Percentiles rank a stretch among this genome's conserved stretches.
phyloP scores from a whole-genome alignment of 1,140 invertebrate genomes.

The Aphaenogaster rudis region DNA sequence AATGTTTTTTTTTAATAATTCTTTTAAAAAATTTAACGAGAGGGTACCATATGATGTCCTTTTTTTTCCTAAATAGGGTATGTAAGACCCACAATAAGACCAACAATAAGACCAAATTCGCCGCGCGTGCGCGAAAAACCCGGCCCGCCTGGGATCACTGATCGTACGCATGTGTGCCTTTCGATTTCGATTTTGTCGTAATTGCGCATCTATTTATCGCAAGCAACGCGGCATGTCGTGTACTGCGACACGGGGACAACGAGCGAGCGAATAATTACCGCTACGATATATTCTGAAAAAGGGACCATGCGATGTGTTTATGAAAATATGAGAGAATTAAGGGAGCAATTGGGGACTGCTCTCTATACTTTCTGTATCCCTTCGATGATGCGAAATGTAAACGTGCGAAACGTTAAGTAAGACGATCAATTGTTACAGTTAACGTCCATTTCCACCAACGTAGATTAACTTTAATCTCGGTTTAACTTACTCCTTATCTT shows the following conservation, averaged over 20 bases:
- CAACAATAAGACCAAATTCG: not conserved
- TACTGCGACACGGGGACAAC: not conserved
- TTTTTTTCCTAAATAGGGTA: no score
- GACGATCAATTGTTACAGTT: not conserved
- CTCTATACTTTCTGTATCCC: not conserved
- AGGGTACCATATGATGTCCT: no score
- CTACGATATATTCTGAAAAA: not conserved
- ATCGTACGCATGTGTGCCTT: slow-evolving; percentile 7
- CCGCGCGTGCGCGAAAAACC: not conserved
- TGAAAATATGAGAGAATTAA: not conserved
- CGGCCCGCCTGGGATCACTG: not conserved
- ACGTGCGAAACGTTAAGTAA: not conserved
- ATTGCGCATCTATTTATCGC: not conserved
- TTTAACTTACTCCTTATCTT: no score
- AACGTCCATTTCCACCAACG: no score
- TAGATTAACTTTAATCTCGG: no score
- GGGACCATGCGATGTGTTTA: not conserved
- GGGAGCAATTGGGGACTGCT: not conserved
- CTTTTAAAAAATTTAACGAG: no score
- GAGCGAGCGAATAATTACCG: not conserved
- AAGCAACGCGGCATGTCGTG: not conserved
- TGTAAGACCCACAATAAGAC: no score
- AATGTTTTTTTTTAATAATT: no score
- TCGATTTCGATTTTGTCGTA: slow-evolving; percentile 24
- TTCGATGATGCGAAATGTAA: not conserved